Evolutionary conservation across 2,797 vertebrate genomes (phyloP).

Genomic region (Chelmon rostratus): DNA sequence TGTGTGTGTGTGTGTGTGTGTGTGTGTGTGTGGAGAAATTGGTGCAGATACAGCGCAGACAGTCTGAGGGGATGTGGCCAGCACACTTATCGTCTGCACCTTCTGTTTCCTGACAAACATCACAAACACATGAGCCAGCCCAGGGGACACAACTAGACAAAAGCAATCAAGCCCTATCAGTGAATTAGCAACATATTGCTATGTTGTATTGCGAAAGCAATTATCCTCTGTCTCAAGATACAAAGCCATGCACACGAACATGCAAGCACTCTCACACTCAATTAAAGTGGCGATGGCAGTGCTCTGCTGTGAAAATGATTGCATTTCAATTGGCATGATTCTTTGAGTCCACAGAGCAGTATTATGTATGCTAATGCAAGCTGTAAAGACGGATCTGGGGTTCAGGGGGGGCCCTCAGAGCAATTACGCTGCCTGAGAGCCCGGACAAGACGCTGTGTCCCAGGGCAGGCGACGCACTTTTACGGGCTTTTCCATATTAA

Average conservation of each 20-base stretch:
- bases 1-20: conserved; percentile 37
- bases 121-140: conserved; percentile 62
- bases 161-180: conserved; percentile 83
- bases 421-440: conserved; percentile 78
- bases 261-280: conserved; percentile 62
- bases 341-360: conserved; percentile 81
- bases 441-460: conserved; percentile 54
- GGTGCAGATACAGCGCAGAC: conserved; percentile 36
- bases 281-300: conserved; percentile 78
- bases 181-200: conserved; percentile 82
- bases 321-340: conserved; percentile 82
- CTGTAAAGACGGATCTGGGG: conserved; percentile 77
- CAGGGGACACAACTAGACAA: conserved; percentile 77
- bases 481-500: conserved; percentile 64
- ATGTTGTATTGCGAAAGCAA: conserved; percentile 78
- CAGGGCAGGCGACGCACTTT: conserved; percentile 51
- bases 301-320: conserved; percentile 79
- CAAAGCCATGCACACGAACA: conserved; percentile 55
- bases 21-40: conserved; percentile 16
- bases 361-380: conserved; percentile 87
- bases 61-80: conserved; percentile 53
- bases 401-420: conserved; percentile 67
- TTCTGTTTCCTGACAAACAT: conserved; percentile 69
- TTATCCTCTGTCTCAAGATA: conserved; percentile 82
- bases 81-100: conserved; percentile 67